These are phyloP conservation scores for Papilio xuthus DNA, from an alignment of 1,140 invertebrate species.

Conservation along the genomic window DNA sequence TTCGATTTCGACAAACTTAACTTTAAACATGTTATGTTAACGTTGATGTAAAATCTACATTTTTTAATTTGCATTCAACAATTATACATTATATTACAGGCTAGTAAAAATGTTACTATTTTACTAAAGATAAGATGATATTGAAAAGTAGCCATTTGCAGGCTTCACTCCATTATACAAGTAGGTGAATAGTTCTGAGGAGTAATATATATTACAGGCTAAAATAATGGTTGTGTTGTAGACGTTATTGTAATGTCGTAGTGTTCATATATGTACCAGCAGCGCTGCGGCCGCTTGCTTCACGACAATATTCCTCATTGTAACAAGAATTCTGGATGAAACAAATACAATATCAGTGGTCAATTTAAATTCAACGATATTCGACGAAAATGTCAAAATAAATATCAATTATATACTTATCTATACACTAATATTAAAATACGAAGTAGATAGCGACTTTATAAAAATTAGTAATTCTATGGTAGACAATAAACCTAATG, in stretches of 20 bases:
- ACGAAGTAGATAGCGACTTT: conserved; percentile 32
- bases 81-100: background rate
- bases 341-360: conserved; percentile 5
- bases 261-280: conserved; percentile 35
- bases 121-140: background rate
- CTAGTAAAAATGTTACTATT: background rate
- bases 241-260: conserved; percentile 43
- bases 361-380: conserved; percentile 36
- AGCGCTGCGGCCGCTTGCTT: conserved; percentile 29
- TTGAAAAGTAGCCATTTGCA: background rate
- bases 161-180: background rate
- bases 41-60: background rate
- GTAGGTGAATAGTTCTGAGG: background rate
- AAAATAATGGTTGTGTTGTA: conserved; percentile 61
- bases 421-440: conserved; percentile 14
- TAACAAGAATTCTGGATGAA: conserved; percentile 29
- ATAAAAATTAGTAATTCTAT: conserved; percentile 19
- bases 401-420: conserved; percentile 40
- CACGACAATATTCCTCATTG: conserved; percentile 53
- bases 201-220: conserved; percentile 44
- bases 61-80: background rate
- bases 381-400: conserved; percentile 37
- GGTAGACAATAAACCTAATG: conserved; percentile 37
- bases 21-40: background rate
- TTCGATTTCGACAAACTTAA: background rate